Evolutionary conservation across 2,113 vertebrate species (phyloP).

Genomic region (Conger conger): DNA sequence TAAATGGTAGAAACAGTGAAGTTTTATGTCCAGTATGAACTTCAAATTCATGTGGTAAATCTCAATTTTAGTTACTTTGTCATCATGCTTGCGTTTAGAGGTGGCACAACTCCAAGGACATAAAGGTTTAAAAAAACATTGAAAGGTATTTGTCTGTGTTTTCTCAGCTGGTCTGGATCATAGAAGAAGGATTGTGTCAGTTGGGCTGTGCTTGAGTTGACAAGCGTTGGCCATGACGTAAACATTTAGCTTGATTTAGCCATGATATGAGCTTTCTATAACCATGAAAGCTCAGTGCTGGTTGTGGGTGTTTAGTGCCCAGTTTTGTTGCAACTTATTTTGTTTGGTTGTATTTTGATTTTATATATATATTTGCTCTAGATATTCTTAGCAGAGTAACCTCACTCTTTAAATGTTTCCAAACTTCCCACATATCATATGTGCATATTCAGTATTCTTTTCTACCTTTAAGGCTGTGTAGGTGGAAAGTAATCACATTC

Average conservation of each 20-base stretch:
- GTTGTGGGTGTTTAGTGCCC: not conserved
- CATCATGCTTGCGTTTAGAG: not conserved
- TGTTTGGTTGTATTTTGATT: not conserved
- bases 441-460: not conserved
- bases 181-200: not conserved
- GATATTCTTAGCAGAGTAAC: not conserved
- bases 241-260: constrained; percentile 18
- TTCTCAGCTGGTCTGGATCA: not conserved
- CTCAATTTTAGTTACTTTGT: not conserved
- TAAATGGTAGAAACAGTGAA: not conserved
- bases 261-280: not conserved
- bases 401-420: not conserved
- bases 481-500: not conserved
- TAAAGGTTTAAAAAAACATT: not conserved
- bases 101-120: not conserved
- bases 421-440: not conserved
- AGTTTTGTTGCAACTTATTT: not conserved
- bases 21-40: not conserved
- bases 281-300: not conserved
- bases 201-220: constrained; percentile 12
- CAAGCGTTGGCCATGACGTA: not conserved
- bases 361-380: not conserved
- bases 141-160: not conserved
- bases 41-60: not conserved
- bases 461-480: not conserved